phyloP scores from a whole-genome alignment of 2,113 vertebrate genomes.

The Formicarius rufipectus region DNA sequence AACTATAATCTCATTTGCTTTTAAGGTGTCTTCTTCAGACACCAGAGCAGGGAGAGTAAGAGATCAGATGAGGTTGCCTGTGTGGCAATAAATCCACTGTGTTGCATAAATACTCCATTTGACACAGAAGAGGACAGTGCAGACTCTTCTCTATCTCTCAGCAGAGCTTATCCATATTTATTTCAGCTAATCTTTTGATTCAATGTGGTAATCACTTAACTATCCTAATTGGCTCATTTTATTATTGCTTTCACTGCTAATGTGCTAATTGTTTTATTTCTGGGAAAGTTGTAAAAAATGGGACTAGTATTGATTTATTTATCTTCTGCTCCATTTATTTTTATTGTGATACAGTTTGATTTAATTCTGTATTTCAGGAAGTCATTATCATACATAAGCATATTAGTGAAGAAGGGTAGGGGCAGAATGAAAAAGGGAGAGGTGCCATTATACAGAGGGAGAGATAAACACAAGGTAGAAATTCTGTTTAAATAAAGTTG shows the following conservation, averaged over 20 bases:
- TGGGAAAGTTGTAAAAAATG: slow-evolving; percentile 4
- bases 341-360: slow-evolving; percentile 16
- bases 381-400: not conserved
- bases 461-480: not conserved
- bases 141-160: not conserved
- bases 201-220: slow-evolving; percentile 8
- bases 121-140: not conserved
- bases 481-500: not conserved
- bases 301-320: slow-evolving; percentile 20
- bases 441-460: not conserved
- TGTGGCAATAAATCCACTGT: not conserved
- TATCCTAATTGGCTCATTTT: slow-evolving; percentile 40
- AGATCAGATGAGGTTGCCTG: not conserved
- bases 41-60: not conserved
- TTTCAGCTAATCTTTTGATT: slow-evolving; percentile 9
- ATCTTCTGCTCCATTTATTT: slow-evolving; percentile 20
- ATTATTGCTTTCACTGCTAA: slow-evolving; percentile 1
- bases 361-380: slow-evolving; percentile 21
- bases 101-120: not conserved
- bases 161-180: not conserved
- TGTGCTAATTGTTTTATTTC: slow-evolving; percentile 52
- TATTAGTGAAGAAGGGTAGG: not conserved
- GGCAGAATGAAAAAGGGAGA: not conserved
- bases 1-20: not conserved
- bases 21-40: not conserved